Evolutionary conservation across 2,888 invertebrate genomes (phyloP).

Genomic region (Pammene aurita): DNA sequence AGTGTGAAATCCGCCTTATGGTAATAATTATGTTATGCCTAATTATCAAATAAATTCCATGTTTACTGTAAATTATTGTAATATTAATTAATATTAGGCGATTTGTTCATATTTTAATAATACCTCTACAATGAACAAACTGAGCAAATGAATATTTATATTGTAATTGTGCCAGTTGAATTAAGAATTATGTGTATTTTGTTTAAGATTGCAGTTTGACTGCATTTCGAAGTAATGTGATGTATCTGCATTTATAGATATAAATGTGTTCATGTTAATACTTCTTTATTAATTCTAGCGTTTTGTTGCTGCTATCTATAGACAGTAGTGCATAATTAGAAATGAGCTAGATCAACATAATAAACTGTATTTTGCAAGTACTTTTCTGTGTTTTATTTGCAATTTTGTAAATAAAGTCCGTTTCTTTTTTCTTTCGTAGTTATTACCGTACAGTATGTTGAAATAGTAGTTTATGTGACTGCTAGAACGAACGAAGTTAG

Average conservation of each 20-base stretch:
- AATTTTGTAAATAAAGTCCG: no score
- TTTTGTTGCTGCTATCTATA: conserved; percentile 38
- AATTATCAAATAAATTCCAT: not conserved
- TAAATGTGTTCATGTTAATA: conserved; percentile 39
- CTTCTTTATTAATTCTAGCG: conserved; percentile 34
- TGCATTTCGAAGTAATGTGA: conserved; percentile 40
- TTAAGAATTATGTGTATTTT: conserved; percentile 18
- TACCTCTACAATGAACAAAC: not conserved
- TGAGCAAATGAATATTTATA: conserved; percentile 10
- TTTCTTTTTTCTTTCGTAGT: no score
- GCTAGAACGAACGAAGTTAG: no score
- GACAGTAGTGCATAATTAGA: conserved; percentile 35
- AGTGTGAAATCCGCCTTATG: no score
- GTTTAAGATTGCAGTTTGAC: conserved; percentile 37
- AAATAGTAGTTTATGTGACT: no score
- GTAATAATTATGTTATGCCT: not conserved
- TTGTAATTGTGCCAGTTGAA: conserved; percentile 20
- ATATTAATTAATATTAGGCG: conserved; percentile 3
- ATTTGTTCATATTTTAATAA: conserved; percentile 12
- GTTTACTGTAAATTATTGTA: conserved; percentile 1
- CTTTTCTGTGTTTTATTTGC: not conserved
- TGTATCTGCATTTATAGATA: conserved; percentile 40
- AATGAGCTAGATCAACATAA: conserved; percentile 34
- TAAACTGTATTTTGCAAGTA: conserved; percentile 40
- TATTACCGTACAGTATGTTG: no score